phyloP scores from a whole-genome alignment of 2,113 vertebrate genomes.

The Eolophus roseicapilla region DNA sequence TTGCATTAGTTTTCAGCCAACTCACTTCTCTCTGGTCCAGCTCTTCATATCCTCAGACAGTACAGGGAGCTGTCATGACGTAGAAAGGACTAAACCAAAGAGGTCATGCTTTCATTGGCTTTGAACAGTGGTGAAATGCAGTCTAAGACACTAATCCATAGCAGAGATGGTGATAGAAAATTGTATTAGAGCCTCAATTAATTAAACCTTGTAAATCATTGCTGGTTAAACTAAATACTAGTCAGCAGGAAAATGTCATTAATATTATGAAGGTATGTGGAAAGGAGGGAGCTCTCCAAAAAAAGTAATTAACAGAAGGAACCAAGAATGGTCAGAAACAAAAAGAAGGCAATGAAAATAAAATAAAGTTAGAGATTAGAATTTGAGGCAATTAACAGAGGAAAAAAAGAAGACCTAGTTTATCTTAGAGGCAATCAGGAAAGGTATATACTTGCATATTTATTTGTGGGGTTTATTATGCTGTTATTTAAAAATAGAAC shows the following conservation, averaged over 20 bases:
- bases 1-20: background rate
- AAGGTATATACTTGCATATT: background rate
- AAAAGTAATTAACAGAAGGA: background rate
- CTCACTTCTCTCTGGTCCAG: background rate
- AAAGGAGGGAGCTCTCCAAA: background rate
- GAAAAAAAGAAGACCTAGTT: background rate
- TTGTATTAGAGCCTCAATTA: background rate
- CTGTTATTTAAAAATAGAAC: background rate
- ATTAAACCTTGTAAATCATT: background rate
- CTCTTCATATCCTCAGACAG: background rate
- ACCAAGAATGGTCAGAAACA: background rate
- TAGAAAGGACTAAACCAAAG: background rate
- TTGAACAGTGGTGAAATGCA: background rate
- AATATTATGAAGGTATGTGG: background rate
- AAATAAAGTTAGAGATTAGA: background rate
- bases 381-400: background rate
- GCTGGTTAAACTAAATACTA: background rate
- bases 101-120: background rate
- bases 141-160: background rate
- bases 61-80: background rate
- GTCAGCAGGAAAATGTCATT: background rate
- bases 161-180: background rate
- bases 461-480: background rate
- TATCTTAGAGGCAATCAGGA: background rate
- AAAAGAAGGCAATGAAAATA: background rate